Evolutionary conservation across 2,888 invertebrate species (phyloP).

Genomic region (Teleogryllus oceanicus): DNA sequence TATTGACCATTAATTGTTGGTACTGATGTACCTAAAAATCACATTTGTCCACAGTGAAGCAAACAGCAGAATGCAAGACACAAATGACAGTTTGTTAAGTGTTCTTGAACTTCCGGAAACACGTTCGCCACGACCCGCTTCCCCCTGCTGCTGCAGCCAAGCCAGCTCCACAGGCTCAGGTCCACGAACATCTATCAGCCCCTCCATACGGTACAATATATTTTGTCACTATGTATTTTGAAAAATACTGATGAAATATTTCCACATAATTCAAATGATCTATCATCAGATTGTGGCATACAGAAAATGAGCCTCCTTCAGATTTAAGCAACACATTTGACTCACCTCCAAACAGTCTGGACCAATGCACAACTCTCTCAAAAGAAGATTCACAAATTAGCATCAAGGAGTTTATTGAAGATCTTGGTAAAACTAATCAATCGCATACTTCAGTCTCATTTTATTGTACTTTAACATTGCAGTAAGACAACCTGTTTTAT

Average conservation of each 20-base stretch:
- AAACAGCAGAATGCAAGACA: conserved; percentile 56
- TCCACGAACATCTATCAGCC: not conserved
- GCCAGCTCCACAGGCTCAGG: conserved; percentile 35
- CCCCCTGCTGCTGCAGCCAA: conserved; percentile 37
- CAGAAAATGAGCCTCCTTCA: conserved; percentile 19
- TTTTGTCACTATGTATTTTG: not conserved
- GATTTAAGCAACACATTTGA: conserved; percentile 26
- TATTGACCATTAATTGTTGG: no score
- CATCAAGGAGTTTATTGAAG: conserved; percentile 42
- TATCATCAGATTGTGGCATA: not conserved
- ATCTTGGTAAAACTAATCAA: conserved; percentile 38
- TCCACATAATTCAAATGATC: no score
- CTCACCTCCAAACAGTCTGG: conserved; percentile 28
- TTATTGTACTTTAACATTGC: not conserved
- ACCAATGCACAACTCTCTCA: not conserved
- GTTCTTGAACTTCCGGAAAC: conserved; percentile 45
- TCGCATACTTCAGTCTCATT: not conserved
- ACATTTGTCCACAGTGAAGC: conserved; percentile 49
- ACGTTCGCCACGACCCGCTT: conserved; percentile 29
- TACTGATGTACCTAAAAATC: no score
- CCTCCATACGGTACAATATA: not conserved
- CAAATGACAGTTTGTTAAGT: conserved; percentile 55
- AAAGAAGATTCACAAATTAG: conserved; percentile 36
- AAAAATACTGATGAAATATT: not conserved
- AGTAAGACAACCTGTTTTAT: no score